Percentiles rank a stretch among this genome's conserved stretches.
phyloP scores from a whole-genome alignment of 1,140 invertebrate species.

The Mizuhopecten yessoensis region DNA sequence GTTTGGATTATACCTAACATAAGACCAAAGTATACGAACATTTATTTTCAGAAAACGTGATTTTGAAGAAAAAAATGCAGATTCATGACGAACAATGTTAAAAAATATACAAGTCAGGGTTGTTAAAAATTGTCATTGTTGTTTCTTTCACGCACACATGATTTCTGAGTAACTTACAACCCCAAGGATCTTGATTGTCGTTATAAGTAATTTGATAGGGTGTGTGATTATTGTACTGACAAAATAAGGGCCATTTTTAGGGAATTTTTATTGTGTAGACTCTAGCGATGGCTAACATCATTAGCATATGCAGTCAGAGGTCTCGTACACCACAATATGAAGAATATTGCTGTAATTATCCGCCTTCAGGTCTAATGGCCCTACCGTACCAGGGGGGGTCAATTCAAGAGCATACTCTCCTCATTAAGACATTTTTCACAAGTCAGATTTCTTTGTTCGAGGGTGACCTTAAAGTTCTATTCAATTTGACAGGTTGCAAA shows the following conservation, averaged over 20 bases:
- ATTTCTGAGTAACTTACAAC: not conserved
- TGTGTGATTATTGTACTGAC: not conserved
- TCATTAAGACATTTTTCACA: not conserved
- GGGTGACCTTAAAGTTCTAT: not conserved
- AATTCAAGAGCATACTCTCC: not conserved
- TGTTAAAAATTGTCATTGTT: not conserved
- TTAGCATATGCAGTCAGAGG: constrained; percentile 32
- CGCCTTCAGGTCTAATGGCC: not conserved
- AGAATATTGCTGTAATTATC: not conserved
- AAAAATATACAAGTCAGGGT: not conserved
- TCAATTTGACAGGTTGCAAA: constrained; percentile 34
- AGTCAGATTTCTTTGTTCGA: constrained; percentile 13
- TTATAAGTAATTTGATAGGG: not conserved
- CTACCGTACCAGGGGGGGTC: not conserved
- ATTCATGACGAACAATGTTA: not conserved
- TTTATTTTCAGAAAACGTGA: too few relatives aligned
- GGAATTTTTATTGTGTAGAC: not conserved
- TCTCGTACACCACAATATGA: not conserved
- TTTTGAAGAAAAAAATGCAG: not conserved
- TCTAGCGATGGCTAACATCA: not conserved
- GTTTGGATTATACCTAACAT: too few relatives aligned
- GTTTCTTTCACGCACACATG: not conserved
- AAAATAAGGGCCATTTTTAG: not conserved
- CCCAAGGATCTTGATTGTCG: not conserved
- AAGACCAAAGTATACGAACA: too few relatives aligned